A percentile compares a stretch with the other conserved stretches of the same genome.
Conservation (phyloP, 1,140 invertebrate species). For the Anagrus nilaparvatae region DNA sequence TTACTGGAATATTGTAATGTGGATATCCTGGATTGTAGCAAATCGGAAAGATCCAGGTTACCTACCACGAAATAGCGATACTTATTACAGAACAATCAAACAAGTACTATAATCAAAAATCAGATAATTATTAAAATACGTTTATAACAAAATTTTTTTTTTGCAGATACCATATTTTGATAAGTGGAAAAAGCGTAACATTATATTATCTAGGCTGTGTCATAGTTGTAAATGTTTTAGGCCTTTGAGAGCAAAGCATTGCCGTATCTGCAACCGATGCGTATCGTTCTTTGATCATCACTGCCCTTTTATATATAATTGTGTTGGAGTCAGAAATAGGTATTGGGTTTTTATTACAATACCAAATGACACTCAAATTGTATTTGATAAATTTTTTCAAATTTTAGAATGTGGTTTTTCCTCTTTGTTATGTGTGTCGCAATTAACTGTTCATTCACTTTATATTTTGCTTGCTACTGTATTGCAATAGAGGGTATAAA, state of each 20-base stretch:
- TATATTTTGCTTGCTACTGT: constrained; percentile 82
- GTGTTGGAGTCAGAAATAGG: constrained; percentile 74
- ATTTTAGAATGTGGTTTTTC: constrained; percentile 78
- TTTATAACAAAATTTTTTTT: constrained; percentile 1
- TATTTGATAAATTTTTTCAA: constrained; percentile 4
- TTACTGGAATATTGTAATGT: constrained; percentile 84
- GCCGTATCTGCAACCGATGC: constrained; percentile 83
- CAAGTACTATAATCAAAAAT: constrained; percentile 48
- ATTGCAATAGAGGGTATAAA: constrained; percentile 77
- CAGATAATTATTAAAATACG: neutral
- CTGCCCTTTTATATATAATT: constrained; percentile 91
- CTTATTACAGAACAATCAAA: constrained; percentile 80
- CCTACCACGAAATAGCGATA: constrained; percentile 76
- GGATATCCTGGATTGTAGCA: constrained; percentile 82
- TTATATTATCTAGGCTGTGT: constrained; percentile 76
- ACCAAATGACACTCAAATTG: neutral
- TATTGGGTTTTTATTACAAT: constrained; percentile 15
- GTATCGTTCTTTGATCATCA: constrained; percentile 91
- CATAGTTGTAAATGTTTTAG: constrained; percentile 82
- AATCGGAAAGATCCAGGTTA: constrained; percentile 83
- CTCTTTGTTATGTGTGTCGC: constrained; percentile 77
- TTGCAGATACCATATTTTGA: constrained; percentile 72
- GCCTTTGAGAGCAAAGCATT: constrained; percentile 82
- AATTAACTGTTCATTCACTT: constrained; percentile 74
- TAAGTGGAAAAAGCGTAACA: constrained; percentile 77